phyloP scores from a whole-genome alignment of 2,113 vertebrate genomes.

The Pelodiscus sinensis region DNA sequence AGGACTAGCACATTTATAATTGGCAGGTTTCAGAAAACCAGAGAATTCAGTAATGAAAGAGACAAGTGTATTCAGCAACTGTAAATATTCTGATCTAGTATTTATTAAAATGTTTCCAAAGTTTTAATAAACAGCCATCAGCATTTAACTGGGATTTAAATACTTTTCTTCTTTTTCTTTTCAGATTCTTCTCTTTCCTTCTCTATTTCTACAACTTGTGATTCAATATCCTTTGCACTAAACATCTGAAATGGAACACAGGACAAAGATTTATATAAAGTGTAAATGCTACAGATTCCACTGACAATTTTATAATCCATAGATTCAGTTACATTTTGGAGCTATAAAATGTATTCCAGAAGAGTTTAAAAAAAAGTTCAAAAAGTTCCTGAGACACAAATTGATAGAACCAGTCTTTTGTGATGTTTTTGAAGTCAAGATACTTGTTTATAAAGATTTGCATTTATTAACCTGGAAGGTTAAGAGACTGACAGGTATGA shows the following conservation, averaged over 20 bases:
- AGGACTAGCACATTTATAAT: not conserved
- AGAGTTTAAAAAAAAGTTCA: not conserved
- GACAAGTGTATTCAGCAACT: not conserved
- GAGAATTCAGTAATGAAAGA: not conserved
- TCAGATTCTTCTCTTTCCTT: conserved; percentile 84
- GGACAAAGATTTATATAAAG: not conserved
- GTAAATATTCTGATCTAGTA: not conserved
- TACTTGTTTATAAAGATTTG: not conserved
- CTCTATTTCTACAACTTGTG: conserved; percentile 81
- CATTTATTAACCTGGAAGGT: not conserved
- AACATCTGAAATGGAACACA: conserved; percentile 76
- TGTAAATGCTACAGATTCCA: not conserved
- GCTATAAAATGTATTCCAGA: not conserved
- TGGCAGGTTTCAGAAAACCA: not conserved
- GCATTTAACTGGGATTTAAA: not conserved
- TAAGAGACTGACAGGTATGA: not conserved
- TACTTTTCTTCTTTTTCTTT: conserved; percentile 84
- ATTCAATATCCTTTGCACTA: conserved; percentile 85
- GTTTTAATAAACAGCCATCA: not conserved
- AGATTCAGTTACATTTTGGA: not conserved
- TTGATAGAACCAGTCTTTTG: not conserved
- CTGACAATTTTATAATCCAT: not conserved
- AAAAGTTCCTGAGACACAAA: not conserved
- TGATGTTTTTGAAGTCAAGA: not conserved
- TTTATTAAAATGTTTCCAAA: conserved; percentile 26